Evolutionary conservation across 2,797 vertebrate genomes (phyloP), one percentile per base, ranked within the genome.

Genomic region (Hybognathus amarus): DNA sequence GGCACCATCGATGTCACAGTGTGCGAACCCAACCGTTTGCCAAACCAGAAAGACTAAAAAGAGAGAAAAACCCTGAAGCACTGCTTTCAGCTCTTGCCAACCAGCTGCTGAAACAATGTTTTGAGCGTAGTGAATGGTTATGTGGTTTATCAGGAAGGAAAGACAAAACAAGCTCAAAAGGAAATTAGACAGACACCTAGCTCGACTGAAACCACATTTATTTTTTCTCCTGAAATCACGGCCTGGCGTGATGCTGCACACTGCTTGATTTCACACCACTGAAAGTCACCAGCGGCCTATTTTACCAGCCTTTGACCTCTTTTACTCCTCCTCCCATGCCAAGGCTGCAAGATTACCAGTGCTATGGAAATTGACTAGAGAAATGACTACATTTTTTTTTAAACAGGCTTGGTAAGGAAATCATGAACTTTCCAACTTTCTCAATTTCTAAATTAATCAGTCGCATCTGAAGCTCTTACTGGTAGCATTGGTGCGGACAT

Each of bases 401-500:
- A 71, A 47, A 45, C 69, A 50, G 69, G 17, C 18, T 50, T 33
- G 45, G 24, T 18, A 20, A 47, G 24, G 13, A 70, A 9, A 50
- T 71, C 69, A 71, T 6, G 11, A 33, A 56, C 59, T 27, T 63
- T 13, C 12, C 24, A 13, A 11, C 10, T 8, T 74, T 36, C 12
- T 17, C 9, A 9, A 17, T 69, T 45, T 47, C 45, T 36, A 36
- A 36, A 36, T n/a, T 11, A 4, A 24, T 7, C 15, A 12, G 17
- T 11, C 2, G 7, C 4, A 56, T 24, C 9, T 45, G 22, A 59
- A n/a, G 6, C 30, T 87, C 97, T 96, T 92, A 99, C 98, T 97
- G 0, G 97, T 97, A 85, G 98, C 97, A 0, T 97, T 94, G 77
- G 98, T 99, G 92, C 97, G 97, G 47, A 99, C 92, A 0, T 99